Evolutionary conservation across 2,797 vertebrate species (phyloP).

Genomic region (Cephalopachus bancanus): DNA sequence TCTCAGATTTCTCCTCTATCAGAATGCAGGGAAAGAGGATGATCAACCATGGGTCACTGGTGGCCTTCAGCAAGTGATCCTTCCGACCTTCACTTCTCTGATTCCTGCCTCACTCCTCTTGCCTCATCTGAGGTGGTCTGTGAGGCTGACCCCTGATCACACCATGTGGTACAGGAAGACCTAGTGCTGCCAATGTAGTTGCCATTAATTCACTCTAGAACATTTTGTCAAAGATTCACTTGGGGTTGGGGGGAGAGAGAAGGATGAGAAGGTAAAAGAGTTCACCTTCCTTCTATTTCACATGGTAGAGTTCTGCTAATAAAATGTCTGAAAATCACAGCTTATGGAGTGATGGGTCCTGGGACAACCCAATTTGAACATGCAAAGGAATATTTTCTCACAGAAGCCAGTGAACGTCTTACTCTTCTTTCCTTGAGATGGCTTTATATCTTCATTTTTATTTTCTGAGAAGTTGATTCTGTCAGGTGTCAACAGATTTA

Average conservation of each 20-base stretch:
- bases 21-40: not conserved
- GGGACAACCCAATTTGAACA: not conserved
- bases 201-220: not conserved
- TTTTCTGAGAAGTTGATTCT: not conserved
- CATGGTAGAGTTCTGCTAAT: not conserved
- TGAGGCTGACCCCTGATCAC: not conserved
- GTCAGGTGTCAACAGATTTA: not conserved
- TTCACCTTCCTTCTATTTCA: slow-evolving; percentile 26
- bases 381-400: slow-evolving; percentile 25
- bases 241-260: not conserved
- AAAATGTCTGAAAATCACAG: not conserved
- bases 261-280: not conserved
- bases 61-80: not conserved
- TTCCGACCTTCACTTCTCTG: not conserved
- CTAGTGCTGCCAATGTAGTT: not conserved
- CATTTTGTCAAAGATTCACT: not conserved
- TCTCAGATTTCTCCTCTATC: slow-evolving; percentile 5
- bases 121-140: not conserved
- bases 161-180: not conserved
- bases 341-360: not conserved
- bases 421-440: not conserved
- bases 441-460: slow-evolving; percentile 49
- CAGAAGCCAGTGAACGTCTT: not conserved
- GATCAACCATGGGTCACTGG: not conserved
- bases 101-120: not conserved